Evolutionary conservation across 2,797 vertebrate genomes (phyloP), one percentile per base, ranked within the genome.

Genomic region (Manis crassicaudata): DNA sequence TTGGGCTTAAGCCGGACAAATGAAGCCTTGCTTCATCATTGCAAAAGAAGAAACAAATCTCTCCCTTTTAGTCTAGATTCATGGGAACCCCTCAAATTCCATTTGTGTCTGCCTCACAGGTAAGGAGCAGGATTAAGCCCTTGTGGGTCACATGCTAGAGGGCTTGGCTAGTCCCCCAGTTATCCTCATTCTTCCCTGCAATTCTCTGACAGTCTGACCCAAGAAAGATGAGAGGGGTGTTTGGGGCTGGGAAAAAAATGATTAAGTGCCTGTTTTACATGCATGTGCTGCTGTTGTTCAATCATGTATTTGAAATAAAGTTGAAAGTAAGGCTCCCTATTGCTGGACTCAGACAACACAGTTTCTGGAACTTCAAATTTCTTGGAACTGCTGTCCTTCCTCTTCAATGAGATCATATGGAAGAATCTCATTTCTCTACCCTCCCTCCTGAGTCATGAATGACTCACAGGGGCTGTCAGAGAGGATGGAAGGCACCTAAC

Each of bases 141-240:
- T 43, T 25, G 11, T 54, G 35, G 6, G 16, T 27, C 62, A 25
- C 6, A 23, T 32, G 23, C 3, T 20, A 3, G 35, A 56, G 10
- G 8, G 3, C 13, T 17, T 77, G 25, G 4, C 0, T 37, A 9
- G 1, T 6, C 9, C 18, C 20, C 18, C 18, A 17, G 5, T 79
- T 25, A 73, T 4, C 17, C 18, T 52, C 1, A 9, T 46, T 68
- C 9, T 62, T 75, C 23, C 27, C 21, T 79, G 20, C 11, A 80
- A 0, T 81, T 79, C 10, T 32, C 54, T 80, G 17, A 58, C 25
- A 16, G 5, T 56, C 17, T 63, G 46, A 73, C 5, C 67, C 18
- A 43, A 73, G 60, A 20, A 2, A 67, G 7, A 29, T 10, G 3
- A 50, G 16, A 54, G 50, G 0, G 6, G 7, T 2, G 43, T 29